Evolutionary conservation across 2,888 invertebrate genomes (phyloP).

Genomic region (Hydrotaea cyrtoneurina): DNA sequence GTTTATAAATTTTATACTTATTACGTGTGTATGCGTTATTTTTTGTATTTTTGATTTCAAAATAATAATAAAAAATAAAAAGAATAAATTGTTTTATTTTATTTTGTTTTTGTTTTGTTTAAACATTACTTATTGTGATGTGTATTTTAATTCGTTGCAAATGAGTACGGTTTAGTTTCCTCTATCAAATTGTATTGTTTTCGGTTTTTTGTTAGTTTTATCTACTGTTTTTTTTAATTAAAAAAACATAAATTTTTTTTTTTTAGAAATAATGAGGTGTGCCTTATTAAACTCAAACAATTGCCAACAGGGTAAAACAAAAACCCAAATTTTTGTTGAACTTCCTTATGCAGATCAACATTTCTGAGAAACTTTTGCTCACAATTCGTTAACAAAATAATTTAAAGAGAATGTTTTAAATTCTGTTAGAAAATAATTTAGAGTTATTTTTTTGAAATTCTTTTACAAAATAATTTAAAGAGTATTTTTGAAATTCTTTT

Average conservation of each 20-base stretch:
- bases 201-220: background rate
- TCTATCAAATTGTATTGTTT: constrained; percentile 34
- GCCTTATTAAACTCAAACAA: no score
- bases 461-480: no score
- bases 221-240: background rate
- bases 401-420: no score
- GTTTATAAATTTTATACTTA: constrained; percentile 46
- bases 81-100: constrained; percentile 39
- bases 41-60: constrained; percentile 22
- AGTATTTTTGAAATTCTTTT: no score
- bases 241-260: background rate
- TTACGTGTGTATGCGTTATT: constrained; percentile 47
- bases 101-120: constrained; percentile 33
- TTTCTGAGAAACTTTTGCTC: no score
- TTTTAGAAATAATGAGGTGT: no score
- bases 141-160: constrained; percentile 67
- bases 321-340: no score
- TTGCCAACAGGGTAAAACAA: no score
- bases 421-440: no score
- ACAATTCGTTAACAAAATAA: no score
- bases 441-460: no score
- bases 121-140: constrained; percentile 65
- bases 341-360: no score
- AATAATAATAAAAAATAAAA: constrained; percentile 19
- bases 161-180: constrained; percentile 65